Conservation (phyloP, 2,113 vertebrate genomes). For the Aspidoscelis tigris region DNA sequence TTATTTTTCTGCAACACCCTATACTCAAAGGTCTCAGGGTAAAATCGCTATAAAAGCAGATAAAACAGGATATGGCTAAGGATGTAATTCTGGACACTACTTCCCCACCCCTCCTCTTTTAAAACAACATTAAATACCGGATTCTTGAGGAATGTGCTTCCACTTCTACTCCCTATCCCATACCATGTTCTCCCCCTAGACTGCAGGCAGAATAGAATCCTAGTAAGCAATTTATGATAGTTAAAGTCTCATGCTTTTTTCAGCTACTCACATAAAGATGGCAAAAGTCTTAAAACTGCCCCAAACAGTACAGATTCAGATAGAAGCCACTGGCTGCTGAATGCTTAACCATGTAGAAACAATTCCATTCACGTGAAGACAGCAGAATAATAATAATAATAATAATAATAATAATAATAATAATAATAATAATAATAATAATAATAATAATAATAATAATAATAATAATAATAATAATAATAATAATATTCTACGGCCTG, state of each 20-base stretch:
- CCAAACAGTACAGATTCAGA: background rate
- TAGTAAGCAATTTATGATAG: background rate
- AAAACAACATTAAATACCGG: background rate
- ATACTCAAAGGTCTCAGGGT: no score
- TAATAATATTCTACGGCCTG: no score
- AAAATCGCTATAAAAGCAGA: no score
- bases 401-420: no score
- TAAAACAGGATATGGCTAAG: background rate
- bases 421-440: no score
- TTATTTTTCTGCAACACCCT: no score
- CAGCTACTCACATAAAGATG: background rate
- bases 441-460: no score
- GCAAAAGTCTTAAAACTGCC: background rate
- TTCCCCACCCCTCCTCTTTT: background rate
- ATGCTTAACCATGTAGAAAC: background rate
- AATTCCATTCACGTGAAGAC: no score
- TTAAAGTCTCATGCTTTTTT: background rate
- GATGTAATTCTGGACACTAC: conserved; percentile 12
- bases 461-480: no score
- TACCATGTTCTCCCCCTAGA: background rate
- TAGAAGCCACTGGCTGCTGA: background rate
- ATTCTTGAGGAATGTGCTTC: background rate
- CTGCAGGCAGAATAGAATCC: background rate
- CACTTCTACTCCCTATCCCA: background rate
- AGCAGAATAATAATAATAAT: no score